phyloP scores from a whole-genome alignment of 2,113 vertebrate species.

The Budorcas taxicolor region DNA sequence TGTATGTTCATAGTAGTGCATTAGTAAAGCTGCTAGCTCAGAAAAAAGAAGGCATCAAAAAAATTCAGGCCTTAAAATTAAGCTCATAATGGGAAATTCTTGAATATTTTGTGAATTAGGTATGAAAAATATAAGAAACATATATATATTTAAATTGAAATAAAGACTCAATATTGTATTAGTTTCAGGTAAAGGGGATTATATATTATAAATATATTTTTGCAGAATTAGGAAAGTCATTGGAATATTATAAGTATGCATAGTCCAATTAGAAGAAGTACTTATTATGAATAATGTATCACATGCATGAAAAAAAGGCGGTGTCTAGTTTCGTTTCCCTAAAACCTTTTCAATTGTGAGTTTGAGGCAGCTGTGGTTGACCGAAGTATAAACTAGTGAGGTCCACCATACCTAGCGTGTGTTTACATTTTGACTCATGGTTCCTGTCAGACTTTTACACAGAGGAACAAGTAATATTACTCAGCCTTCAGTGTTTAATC shows the following conservation, averaged over 20 bases:
- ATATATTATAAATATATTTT: not conserved
- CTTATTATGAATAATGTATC: conserved; percentile 9
- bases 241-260: conserved; percentile 7
- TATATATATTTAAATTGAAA: not conserved
- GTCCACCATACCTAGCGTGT: not conserved
- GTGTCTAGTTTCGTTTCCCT: conserved; percentile 1
- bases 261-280: not conserved
- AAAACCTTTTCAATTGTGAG: conserved; percentile 6
- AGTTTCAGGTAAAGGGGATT: not conserved
- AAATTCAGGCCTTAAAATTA: not conserved
- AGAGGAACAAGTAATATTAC: conserved; percentile 10
- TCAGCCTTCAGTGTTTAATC: conserved; percentile 35
- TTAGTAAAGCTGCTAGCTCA: not conserved
- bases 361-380: conserved; percentile 30
- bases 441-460: not conserved
- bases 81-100: not conserved
- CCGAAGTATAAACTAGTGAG: not conserved
- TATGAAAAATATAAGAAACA: not conserved
- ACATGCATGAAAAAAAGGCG: not conserved
- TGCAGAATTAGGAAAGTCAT: not conserved
- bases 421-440: conserved; percentile 48
- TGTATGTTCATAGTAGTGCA: not conserved
- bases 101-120: not conserved
- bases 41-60: not conserved
- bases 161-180: not conserved